Conservation (phyloP, 2,113 vertebrate genomes). For the Xiphophorus hellerii region DNA sequence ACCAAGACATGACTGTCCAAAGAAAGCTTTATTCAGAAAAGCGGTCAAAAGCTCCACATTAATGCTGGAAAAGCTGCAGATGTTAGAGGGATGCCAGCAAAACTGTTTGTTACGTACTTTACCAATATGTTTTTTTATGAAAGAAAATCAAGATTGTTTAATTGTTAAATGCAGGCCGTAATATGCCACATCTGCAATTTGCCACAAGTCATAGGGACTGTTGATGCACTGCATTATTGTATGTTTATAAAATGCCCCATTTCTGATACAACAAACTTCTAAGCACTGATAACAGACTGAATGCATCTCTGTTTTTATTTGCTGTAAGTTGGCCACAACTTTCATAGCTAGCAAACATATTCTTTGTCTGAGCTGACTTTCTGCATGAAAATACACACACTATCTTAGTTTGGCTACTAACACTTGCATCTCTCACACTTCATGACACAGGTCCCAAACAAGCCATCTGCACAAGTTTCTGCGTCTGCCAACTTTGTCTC, state of each 20-base stretch:
- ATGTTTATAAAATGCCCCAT: too few species aligned
- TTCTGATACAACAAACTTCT: background rate
- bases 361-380: background rate
- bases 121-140: too few species aligned
- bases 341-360: background rate
- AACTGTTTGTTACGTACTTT: too few species aligned
- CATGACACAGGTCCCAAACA: slow-evolving; percentile 59
- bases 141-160: too few species aligned
- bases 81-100: too few species aligned
- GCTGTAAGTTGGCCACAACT: slow-evolving; percentile 6
- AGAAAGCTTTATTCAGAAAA: too few species aligned
- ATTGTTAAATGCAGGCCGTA: too few species aligned
- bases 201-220: too few species aligned
- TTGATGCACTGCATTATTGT: background rate
- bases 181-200: too few species aligned
- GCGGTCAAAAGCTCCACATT: too few species aligned
- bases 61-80: too few species aligned
- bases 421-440: slow-evolving; percentile 57
- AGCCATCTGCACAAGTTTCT: slow-evolving; percentile 66
- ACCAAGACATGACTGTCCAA: too few species aligned
- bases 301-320: background rate
- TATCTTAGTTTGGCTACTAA: slow-evolving; percentile 23
- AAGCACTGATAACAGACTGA: background rate
- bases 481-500: slow-evolving; percentile 56
- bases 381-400: slow-evolving; percentile 2